Percentiles rank a stretch among this genome's conserved stretches.
Conservation (phyloP, 30 jellyfish, hydroid and myxozoan genomes). For the Cassiopea xamachana region DNA sequence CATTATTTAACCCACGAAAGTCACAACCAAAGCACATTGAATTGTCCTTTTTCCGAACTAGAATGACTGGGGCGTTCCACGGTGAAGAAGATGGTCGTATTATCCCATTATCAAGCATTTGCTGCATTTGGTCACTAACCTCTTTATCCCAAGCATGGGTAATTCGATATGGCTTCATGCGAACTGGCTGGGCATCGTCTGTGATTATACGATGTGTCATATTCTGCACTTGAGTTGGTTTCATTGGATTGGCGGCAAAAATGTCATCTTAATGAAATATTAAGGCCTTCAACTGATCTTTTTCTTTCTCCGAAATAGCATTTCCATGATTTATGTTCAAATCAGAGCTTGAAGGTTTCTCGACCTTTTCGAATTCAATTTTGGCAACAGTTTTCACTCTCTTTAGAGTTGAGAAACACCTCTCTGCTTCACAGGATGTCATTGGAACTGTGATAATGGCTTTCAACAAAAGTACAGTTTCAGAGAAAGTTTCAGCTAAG, state of each 20-base stretch:
- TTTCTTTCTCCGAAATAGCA: slow-evolving; percentile 5
- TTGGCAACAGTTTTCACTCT: background rate
- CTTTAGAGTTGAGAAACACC: too few relatives aligned
- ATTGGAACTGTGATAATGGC: too few relatives aligned
- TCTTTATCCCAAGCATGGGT: slow-evolving; percentile 65
- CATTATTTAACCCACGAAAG: slow-evolving; percentile 21
- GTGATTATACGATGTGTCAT: slow-evolving; percentile 61
- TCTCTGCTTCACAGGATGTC: too few relatives aligned
- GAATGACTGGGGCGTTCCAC: slow-evolving; percentile 60
- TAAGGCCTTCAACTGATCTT: background rate
- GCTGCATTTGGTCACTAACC: slow-evolving; percentile 37
- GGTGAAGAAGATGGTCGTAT: slow-evolving; percentile 63
- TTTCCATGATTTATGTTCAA: slow-evolving; percentile 15
- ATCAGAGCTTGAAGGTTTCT: background rate
- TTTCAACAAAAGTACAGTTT: too few relatives aligned
- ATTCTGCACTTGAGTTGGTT: slow-evolving; percentile 29
- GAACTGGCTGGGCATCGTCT: slow-evolving; percentile 62
- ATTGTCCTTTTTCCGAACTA: slow-evolving; percentile 52
- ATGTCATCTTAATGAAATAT: background rate
- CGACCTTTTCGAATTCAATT: background rate
- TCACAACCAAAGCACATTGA: slow-evolving; percentile 50
- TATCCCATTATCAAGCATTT: slow-evolving; percentile 49
- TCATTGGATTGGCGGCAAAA: slow-evolving; percentile 15
- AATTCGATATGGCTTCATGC: slow-evolving; percentile 54
- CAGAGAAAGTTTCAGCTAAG: too few relatives aligned